Evolutionary conservation across 2,113 vertebrate genomes (phyloP), one percentile per base, ranked within the genome.

Genomic region (Rousettus leschenaultii): DNA sequence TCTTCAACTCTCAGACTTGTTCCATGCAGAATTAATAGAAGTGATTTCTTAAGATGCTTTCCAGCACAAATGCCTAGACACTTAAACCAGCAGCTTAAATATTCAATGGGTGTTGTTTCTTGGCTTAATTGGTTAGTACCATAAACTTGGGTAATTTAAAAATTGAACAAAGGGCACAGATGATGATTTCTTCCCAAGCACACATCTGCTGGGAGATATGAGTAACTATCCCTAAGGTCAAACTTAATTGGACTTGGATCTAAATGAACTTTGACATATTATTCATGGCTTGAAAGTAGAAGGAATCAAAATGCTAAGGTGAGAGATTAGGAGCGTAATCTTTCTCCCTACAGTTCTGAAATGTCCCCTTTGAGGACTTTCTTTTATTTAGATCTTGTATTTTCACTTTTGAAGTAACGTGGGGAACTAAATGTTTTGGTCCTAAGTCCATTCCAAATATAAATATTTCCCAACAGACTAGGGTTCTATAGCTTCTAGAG

Each of bases 191-290:
- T 94, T 92, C 75, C 75, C 28, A 92, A 96, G 84, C 55, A 85
- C 68, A 95, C 96, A 94, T 94, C 94, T 96, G 95, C 82, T 86
- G 92, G 40, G 78, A 94, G 51, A 80, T 86, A 77, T 82, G 28
- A 94, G 73, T 88, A 95, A 91, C 74, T 65, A 82, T 92, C 78
- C 68, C 68, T 97, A 91, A 96, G 90, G 96, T 97, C 96, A 97
- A 51, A 92, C 66, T 96, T 95, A 97, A 97, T 95, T 96, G 92
- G 61, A 88, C 82, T 94, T 92, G 92, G 90, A 96, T 82, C 88
- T 85, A 97, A 74, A 98, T 96, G 91, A 97, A 93, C 95, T 92
- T 73, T 95, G 94, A 92, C 77, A 71, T 84, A 97, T 96, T 92
- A 93, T 89, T 95, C 82, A 94, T 48, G 82, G 21, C 57, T 92